Evolutionary conservation across 2,888 invertebrate species (phyloP).

Genomic region (Yponomeuta sedellus): DNA sequence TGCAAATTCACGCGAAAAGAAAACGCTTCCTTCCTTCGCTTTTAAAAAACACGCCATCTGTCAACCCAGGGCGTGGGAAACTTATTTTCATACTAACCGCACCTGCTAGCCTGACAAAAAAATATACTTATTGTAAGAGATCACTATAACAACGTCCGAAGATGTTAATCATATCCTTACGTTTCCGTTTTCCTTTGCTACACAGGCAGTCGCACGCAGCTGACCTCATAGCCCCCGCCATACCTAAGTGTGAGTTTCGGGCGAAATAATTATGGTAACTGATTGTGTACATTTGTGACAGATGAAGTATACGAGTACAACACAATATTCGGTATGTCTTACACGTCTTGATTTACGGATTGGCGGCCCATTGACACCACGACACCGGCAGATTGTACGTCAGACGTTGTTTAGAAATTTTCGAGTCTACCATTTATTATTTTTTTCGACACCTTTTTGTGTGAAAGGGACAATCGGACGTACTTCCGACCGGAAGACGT

Average conservation of each 20-base stretch:
- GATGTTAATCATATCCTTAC: slow-evolving; percentile 21
- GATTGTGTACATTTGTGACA: neutral
- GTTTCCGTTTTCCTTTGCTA: neutral
- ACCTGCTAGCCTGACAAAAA: slow-evolving; percentile 1
- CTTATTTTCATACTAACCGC: slow-evolving; percentile 1
- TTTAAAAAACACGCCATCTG: neutral
- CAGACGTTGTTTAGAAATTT: neutral
- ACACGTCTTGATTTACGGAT: neutral
- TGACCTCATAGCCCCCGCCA: too few relatives aligned
- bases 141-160: neutral
- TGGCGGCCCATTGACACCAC: neutral
- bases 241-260: too few relatives aligned
- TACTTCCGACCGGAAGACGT: slow-evolving; percentile 72
- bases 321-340: neutral
- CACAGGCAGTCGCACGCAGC: too few relatives aligned
- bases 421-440: slow-evolving; percentile 35
- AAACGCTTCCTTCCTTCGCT: neutral
- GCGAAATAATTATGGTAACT: too few relatives aligned
- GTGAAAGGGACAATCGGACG: slow-evolving; percentile 59
- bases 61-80: slow-evolving; percentile 3
- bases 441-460: slow-evolving; percentile 24
- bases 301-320: neutral
- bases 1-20: neutral
- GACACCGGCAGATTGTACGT: neutral
- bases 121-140: neutral